These are phyloP conservation scores for Andinoacara biseriatus DNA, from an alignment of 2,113 vertebrate genomes.

Conservation along the genomic window DNA sequence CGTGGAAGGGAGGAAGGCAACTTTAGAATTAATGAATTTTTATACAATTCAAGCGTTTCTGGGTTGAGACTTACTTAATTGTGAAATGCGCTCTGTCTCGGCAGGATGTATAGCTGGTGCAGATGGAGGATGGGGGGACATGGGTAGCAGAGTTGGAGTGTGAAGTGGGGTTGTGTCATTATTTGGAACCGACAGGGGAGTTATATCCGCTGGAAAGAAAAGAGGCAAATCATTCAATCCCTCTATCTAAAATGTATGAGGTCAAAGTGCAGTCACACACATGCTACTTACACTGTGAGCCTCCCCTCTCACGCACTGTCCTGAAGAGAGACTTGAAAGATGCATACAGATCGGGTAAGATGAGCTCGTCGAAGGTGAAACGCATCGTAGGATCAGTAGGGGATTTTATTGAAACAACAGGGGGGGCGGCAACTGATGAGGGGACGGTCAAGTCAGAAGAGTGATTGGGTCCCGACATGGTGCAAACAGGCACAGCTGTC, in stretches of 20 bases:
- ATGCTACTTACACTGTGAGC: slow-evolving; percentile 86
- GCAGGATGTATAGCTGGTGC: slow-evolving; percentile 26
- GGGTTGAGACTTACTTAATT: slow-evolving; percentile 57
- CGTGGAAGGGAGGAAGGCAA: slow-evolving; percentile 1
- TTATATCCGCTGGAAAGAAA: slow-evolving; percentile 77
- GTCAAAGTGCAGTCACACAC: neutral
- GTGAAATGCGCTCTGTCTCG: slow-evolving; percentile 52
- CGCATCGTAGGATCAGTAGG: slow-evolving; percentile 84
- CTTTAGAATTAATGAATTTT: neutral
- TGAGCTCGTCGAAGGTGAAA: slow-evolving; percentile 94
- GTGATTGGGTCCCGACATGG: slow-evolving; percentile 5
- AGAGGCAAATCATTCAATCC: neutral
- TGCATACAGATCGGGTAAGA: slow-evolving; percentile 91
- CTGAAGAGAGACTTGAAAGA: slow-evolving; percentile 95
- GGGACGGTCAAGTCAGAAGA: neutral
- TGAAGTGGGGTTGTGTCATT: slow-evolving; percentile 85
- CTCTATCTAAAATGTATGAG: neutral
- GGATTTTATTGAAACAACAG: slow-evolving; percentile 61
- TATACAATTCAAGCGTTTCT: neutral
- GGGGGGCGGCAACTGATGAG: neutral
- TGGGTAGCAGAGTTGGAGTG: slow-evolving; percentile 85
- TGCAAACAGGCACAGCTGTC: slow-evolving; percentile 1
- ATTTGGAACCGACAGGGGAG: slow-evolving; percentile 69
- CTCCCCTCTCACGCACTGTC: slow-evolving; percentile 91
- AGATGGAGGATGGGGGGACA: slow-evolving; percentile 74